Evolutionary conservation across 2,888 invertebrate genomes (phyloP), one percentile per base, ranked within the genome.

Genomic region (Lordiphosa fenestrarum): DNA sequence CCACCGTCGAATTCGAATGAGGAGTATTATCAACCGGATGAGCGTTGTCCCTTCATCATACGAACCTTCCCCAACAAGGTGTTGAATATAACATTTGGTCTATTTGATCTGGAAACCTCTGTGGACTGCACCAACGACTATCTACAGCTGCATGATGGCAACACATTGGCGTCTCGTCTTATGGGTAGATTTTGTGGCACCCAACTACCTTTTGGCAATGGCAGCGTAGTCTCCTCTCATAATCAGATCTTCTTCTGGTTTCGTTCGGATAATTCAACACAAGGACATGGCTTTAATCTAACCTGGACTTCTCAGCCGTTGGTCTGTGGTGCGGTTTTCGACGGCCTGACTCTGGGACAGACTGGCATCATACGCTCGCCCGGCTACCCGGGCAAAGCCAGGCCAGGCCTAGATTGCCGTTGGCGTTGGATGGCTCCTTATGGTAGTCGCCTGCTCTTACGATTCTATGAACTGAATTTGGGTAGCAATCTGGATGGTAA

Each of bases 311-410:
- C 94, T n/a, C 91, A 92, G 13, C 86, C 90, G 9, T 94, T 96
- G 55, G 90, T 91, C 47, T 95, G 95, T 82, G 97, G 97, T 48
- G 95, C 93, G 0, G 89, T 89, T 6, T 76, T 94, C 0, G 2
- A 0, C n/a, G 91, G 91, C 0, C 50, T 82, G 3, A 86, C 88
- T 0, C 90, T 33, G 2, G 71, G 91, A 3, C 47, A 56, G 5
- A 93, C 94, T 73, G 98, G 98, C 0, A 91, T 93, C 0, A 92
- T 98, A 37, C 92, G 91, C 56, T 96, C 97, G 0, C 98, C 98
- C 0, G 97, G 97, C 0, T 96, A 95, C 71, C 98, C 98, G 0
- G 95, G 95, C 4, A 92, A 92, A 70, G 96, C 97, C 87, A 96
- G 97, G 0, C 91, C 93, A 1, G 94, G 95, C 85, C 87, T 92